These are phyloP conservation scores for Brachymystax lenok DNA, from an alignment of 2,797 vertebrate species.

Conservation along the genomic window DNA sequence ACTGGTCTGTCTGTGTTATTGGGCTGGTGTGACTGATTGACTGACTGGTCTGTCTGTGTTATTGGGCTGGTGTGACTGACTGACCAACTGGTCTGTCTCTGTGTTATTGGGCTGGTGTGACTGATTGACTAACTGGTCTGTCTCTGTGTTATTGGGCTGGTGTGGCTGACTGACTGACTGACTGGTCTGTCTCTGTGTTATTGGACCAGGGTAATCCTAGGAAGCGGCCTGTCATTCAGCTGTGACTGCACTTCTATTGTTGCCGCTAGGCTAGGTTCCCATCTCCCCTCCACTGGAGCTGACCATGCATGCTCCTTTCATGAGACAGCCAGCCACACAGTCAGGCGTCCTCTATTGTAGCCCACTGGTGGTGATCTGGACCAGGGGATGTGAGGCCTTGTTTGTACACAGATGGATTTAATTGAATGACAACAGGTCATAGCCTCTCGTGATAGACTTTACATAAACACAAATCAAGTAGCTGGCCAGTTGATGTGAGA, in stretches of 20 bases:
- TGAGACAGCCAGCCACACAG: slow-evolving; percentile 32
- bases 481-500: background rate
- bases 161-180: too few relatives aligned
- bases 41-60: too few relatives aligned
- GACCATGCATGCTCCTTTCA: slow-evolving; percentile 67
- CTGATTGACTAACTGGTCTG: too few relatives aligned
- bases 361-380: slow-evolving; percentile 8
- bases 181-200: too few relatives aligned
- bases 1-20: too few relatives aligned
- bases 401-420: background rate
- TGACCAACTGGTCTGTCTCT: too few relatives aligned
- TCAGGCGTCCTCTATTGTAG: slow-evolving; percentile 41
- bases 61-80: too few relatives aligned
- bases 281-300: slow-evolving; percentile 58
- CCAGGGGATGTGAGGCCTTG: slow-evolving; percentile 31
- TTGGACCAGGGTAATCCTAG: slow-evolving; percentile 60
- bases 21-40: too few relatives aligned
- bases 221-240: slow-evolving; percentile 71
- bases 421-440: background rate
- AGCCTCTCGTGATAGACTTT: background rate
- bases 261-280: slow-evolving; percentile 54
- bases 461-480: background rate
- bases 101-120: too few relatives aligned
- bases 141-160: too few relatives aligned
- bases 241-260: slow-evolving; percentile 78